These are phyloP conservation scores for Mimumesa dahlbomi DNA, from an alignment of 2,888 invertebrate genomes.

Conservation along the genomic window DNA sequence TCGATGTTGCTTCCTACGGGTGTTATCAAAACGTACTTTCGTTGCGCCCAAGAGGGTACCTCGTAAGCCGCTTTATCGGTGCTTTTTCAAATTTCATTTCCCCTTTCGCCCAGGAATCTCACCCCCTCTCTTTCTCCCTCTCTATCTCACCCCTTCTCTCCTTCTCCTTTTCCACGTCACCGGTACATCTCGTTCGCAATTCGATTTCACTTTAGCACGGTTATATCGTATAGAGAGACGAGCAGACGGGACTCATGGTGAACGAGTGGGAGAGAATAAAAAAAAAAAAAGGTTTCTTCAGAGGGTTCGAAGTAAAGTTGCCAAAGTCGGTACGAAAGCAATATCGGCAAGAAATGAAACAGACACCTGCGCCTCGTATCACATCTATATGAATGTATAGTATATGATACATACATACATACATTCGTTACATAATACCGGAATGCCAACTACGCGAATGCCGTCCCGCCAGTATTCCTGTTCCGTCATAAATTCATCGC, in stretches of 20 bases:
- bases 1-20: neutral
- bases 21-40: slow-evolving; percentile 39
- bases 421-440: too few relatives aligned
- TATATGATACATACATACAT: too few relatives aligned
- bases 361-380: slow-evolving; percentile 21
- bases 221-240: neutral
- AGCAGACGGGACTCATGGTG: neutral
- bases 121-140: neutral
- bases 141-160: neutral
- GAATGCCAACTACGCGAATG: neutral
- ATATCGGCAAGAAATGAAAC: slow-evolving; percentile 23
- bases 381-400: too few relatives aligned
- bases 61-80: slow-evolving; percentile 33
- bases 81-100: slow-evolving; percentile 40
- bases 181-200: slow-evolving; percentile 1
- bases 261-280: neutral
- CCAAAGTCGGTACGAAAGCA: slow-evolving; percentile 11
- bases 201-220: slow-evolving; percentile 7
- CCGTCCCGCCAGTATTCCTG: neutral
- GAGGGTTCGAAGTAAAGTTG: slow-evolving; percentile 17
- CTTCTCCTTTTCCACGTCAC: neutral
- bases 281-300: too few relatives aligned
- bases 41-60: neutral
- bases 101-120: too few relatives aligned
- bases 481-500: neutral